phyloP scores from a whole-genome alignment of 2,797 vertebrate species.

The Avahi laniger region DNA sequence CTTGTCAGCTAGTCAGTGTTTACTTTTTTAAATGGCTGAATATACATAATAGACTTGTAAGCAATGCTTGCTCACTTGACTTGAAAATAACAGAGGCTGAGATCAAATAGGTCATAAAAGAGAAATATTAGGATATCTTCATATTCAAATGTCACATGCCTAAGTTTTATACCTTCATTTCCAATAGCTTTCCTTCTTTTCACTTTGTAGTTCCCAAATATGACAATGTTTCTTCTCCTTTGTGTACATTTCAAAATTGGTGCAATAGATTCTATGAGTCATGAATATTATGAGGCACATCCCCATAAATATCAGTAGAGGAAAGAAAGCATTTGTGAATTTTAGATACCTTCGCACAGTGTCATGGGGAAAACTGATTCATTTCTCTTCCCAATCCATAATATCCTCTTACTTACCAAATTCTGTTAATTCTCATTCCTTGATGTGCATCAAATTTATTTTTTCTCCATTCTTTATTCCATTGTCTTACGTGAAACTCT shows the following conservation, averaged over 20 bases:
- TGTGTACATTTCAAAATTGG: neutral
- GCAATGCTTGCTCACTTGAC: neutral
- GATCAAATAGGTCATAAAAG: neutral
- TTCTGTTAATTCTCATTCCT: slow-evolving; percentile 1
- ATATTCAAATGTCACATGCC: neutral
- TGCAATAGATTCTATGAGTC: neutral
- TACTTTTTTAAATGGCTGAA: neutral
- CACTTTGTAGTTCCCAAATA: neutral
- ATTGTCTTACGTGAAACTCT: neutral
- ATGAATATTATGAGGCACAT: neutral
- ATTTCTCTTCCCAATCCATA: slow-evolving; percentile 4
- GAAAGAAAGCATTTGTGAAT: slow-evolving; percentile 10
- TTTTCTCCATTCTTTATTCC: neutral
- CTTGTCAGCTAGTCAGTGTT: neutral
- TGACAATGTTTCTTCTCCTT: neutral
- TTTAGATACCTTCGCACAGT: neutral
- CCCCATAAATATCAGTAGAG: neutral
- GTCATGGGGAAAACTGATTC: neutral
- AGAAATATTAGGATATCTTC: neutral
- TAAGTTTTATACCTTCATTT: neutral
- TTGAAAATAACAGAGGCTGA: neutral
- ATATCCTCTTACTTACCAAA: neutral
- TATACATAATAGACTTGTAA: neutral
- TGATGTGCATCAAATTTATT: neutral
- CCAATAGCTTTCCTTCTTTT: neutral